Evolutionary conservation across 2,113 vertebrate genomes (phyloP).

Genomic region (Anguilla japonica): DNA sequence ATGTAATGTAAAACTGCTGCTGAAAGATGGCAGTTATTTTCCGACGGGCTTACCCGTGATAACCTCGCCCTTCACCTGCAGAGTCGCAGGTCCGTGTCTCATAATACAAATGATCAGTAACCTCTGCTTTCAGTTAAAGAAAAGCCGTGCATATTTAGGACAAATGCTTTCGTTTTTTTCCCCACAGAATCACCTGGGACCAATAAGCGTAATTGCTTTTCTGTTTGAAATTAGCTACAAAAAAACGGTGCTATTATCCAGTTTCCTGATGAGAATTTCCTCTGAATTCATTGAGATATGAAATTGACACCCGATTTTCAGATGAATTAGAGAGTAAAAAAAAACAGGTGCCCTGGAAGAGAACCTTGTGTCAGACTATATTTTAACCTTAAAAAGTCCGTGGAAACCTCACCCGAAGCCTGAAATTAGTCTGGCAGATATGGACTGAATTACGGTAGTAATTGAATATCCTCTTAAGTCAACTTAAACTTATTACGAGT

Average conservation of each 20-base stretch:
- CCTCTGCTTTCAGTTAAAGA: neutral
- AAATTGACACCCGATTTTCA: neutral
- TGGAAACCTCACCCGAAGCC: neutral
- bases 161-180: neutral
- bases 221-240: neutral
- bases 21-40: too few species aligned
- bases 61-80: too few species aligned
- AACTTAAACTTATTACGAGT: neutral
- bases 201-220: neutral
- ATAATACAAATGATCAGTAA: neutral
- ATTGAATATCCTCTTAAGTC: neutral
- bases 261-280: neutral
- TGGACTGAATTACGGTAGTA: neutral
- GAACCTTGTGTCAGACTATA: neutral
- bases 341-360: neutral
- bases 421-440: neutral
- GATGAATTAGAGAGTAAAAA: neutral
- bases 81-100: neutral
- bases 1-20: too few species aligned
- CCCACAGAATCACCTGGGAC: neutral
- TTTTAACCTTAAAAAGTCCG: neutral
- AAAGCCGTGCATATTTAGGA: neutral
- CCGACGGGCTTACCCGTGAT: too few species aligned
- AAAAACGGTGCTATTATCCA: neutral
- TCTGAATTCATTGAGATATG: neutral